Base-by-base conservation (phyloP, 2,113 vertebrate species). In the Lathamus discolor region DNA sequence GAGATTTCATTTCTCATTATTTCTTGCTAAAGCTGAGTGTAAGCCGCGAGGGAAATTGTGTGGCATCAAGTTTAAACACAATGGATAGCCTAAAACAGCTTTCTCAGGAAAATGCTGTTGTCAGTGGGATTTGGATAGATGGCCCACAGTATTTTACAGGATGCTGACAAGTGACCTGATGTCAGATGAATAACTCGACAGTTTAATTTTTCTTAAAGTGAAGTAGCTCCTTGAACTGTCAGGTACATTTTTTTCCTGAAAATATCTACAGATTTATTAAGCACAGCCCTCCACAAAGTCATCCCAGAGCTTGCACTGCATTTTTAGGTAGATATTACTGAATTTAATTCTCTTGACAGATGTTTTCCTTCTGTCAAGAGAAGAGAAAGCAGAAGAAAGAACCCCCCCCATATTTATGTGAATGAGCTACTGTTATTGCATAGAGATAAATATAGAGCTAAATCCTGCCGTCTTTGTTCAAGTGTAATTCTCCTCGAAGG, bases 401-500 rank as follows among this genome's bases (percentile, higher is more conserved):
- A 24, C 0, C 3, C 3, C 4, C 22, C 16, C 27, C 49, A 9
- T 67, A 48, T 94, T 81, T 95, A 64, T 91, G 72, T 95, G 91
- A 96, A 95, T 91, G 86, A 95, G 78, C n/a, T 73, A n/a, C 37
- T 79, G 52, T 79, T 95, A 73, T 33, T 91, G 48, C 83, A 69
- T 44, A 57, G 86, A 39, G 80, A 84, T 93, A 95, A 93, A 95
- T 94, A 81, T 46, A 92, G 93, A 87, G 41, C 86, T 72, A 92
- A 96, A 92, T 93, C 49, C 77, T 79, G 80, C 83, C 69, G 76
- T 43, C 88, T 88, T 94, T 96, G 57, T 93, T 93, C 28, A 82
- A 95, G 88, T 84, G 88, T 92, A 96, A 93, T 96, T 96, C 95
- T 96, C 93, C 90, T 95, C 41, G 57, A 94, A 97, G 96, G 92